Conservation (phyloP, 2,113 vertebrate genomes). For the Ciconia maguari region DNA sequence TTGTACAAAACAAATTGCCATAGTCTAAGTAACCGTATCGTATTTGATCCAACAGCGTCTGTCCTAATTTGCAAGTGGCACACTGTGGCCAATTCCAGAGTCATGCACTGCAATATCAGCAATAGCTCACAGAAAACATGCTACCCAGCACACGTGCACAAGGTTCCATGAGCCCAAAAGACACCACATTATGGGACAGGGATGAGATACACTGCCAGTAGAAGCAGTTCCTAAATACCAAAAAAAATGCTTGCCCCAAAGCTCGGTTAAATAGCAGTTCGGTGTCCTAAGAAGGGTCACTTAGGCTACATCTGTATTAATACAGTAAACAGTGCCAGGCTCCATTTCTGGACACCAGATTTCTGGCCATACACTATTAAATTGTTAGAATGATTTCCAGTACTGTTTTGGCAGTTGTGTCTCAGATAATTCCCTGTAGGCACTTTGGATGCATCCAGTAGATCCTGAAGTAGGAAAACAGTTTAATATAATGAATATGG, state of each 20-base stretch:
- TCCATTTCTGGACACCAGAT: background rate
- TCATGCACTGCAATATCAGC: background rate
- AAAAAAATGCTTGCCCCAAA: background rate
- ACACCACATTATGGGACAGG: background rate
- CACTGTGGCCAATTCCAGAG: fast-evolving
- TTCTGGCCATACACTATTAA: background rate
- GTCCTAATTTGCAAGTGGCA: background rate
- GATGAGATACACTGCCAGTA: background rate
- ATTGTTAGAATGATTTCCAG: background rate
- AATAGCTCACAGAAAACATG: background rate
- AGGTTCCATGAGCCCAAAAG: background rate
- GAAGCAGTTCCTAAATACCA: background rate
- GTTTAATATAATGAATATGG: background rate
- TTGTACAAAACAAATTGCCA: background rate
- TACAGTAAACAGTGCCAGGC: background rate
- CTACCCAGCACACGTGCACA: background rate
- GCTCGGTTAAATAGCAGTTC: background rate
- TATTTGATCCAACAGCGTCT: background rate
- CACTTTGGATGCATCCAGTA: background rate
- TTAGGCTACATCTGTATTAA: background rate
- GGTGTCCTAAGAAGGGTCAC: background rate
- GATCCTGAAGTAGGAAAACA: background rate
- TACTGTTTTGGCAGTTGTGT: background rate
- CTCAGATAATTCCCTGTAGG: background rate
- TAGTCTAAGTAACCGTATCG: background rate